phyloP scores from a whole-genome alignment of 2,888 invertebrate species.

The Ophioninae sp. region DNA sequence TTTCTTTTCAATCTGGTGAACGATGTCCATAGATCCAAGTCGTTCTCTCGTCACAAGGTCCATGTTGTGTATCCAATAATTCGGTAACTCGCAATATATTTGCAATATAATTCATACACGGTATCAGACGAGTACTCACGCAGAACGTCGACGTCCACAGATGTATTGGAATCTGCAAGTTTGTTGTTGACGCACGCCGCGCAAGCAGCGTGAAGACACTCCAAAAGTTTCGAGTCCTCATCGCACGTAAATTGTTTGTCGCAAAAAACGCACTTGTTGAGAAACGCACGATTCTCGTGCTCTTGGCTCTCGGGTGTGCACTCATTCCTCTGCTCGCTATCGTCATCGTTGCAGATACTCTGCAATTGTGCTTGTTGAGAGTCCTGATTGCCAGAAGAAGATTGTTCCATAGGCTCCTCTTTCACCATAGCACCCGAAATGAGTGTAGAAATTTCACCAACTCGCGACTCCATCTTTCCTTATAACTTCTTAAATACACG shows the following conservation, averaged over 20 bases:
- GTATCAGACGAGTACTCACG: constrained; percentile 68
- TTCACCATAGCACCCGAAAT: constrained; percentile 72
- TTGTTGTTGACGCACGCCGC: constrained; percentile 88
- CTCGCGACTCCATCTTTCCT: constrained; percentile 59
- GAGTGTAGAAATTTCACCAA: constrained; percentile 68
- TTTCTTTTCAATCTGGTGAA: background rate
- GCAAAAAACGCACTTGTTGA: constrained; percentile 81
- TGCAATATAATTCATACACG: background rate
- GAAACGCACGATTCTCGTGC: constrained; percentile 71
- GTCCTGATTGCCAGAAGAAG: constrained; percentile 66
- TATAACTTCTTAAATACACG: background rate
- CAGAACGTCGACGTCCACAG: constrained; percentile 79
- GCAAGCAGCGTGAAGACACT: constrained; percentile 94
- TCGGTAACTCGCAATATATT: background rate
- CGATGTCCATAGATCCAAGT: background rate
- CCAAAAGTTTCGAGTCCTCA: constrained; percentile 90
- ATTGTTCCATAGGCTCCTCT: constrained; percentile 75
- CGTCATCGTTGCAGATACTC: constrained; percentile 70
- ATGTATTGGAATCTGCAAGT: constrained; percentile 82
- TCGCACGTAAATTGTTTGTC: constrained; percentile 81
- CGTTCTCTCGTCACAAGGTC: background rate
- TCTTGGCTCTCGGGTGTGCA: constrained; percentile 77
- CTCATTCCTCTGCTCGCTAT: constrained; percentile 73
- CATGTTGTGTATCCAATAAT: background rate
- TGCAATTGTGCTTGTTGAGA: constrained; percentile 66